These are phyloP conservation scores for Antennarius striatus DNA, from an alignment of 2,113 vertebrate species.

Conservation along the genomic window DNA sequence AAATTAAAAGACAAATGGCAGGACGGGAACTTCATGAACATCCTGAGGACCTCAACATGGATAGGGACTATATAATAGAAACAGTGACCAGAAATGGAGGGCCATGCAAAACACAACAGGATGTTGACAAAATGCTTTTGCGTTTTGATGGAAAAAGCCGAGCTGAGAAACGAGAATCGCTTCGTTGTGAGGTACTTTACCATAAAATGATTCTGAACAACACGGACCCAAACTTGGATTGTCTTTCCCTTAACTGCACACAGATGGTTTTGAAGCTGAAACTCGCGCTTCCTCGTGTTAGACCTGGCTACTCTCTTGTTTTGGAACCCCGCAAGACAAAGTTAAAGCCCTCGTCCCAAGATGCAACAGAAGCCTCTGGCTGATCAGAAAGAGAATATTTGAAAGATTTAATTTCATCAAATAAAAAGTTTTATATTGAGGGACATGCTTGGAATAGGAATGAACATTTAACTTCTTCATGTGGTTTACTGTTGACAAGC, in stretches of 20 bases:
- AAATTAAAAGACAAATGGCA: background rate
- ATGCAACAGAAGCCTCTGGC: rapidly evolving
- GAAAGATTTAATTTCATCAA: background rate
- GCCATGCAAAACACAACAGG: slow-evolving; percentile 73
- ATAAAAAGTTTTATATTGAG: background rate
- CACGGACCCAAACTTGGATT: slow-evolving; percentile 50
- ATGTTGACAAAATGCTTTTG: slow-evolving; percentile 73
- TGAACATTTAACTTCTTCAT: slow-evolving; percentile 16
- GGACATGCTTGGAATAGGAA: too few relatives aligned
- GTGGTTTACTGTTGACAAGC: background rate
- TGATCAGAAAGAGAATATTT: background rate
- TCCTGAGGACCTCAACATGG: slow-evolving; percentile 33
- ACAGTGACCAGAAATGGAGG: slow-evolving; percentile 72
- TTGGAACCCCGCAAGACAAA: slow-evolving; percentile 37
- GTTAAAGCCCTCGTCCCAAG: background rate
- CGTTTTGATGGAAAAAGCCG: slow-evolving; percentile 60
- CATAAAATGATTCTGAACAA: slow-evolving; percentile 74
- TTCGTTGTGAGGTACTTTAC: slow-evolving; percentile 76
- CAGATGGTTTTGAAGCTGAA: slow-evolving; percentile 72
- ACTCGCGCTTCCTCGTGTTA: slow-evolving; percentile 62
- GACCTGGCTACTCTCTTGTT: slow-evolving; percentile 66
- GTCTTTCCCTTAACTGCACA: slow-evolving; percentile 24
- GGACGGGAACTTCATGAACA: background rate
- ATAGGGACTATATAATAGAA: slow-evolving; percentile 58
- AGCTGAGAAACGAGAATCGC: slow-evolving; percentile 63